These are phyloP conservation scores for Babyrousa celebensis DNA, from an alignment of 2,797 vertebrate species.

Conservation along the genomic window DNA sequence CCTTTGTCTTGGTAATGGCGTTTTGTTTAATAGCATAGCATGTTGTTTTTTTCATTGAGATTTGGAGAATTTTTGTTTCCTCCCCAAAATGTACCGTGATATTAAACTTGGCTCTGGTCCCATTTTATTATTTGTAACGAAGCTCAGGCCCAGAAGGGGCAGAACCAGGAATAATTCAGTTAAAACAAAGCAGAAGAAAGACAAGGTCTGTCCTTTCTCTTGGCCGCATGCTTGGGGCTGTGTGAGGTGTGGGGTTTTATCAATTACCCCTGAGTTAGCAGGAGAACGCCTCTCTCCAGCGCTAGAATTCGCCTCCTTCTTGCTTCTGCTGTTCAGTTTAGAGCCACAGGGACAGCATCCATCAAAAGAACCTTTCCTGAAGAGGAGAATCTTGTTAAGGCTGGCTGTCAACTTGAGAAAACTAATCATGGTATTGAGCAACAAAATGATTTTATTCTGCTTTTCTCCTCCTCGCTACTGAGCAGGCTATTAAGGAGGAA, in stretches of 20 bases:
- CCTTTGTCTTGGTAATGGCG: neutral
- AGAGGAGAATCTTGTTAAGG: conserved; percentile 81
- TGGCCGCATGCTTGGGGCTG: conserved; percentile 69
- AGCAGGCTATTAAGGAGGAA: conserved; percentile 77
- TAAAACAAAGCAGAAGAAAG: conserved; percentile 61
- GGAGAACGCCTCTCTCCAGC: conserved; percentile 20
- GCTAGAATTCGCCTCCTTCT: neutral
- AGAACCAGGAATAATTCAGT: conserved; percentile 73
- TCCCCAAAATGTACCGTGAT: conserved; percentile 18
- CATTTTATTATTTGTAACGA: conserved; percentile 52
- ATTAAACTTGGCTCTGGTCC: conserved; percentile 34
- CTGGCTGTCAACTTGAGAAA: conserved; percentile 85
- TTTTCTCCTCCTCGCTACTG: conserved; percentile 69
- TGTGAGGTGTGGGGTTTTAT: conserved; percentile 48
- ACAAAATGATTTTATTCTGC: conserved; percentile 77
- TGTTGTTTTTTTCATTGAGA: conserved; percentile 24
- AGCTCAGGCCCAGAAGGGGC: conserved; percentile 46
- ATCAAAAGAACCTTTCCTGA: conserved; percentile 80
- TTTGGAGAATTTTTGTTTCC: conserved; percentile 4
- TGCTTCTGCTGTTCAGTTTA: conserved; percentile 71
- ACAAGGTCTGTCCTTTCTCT: conserved; percentile 73
- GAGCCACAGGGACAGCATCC: conserved; percentile 79
- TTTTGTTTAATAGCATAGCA: neutral
- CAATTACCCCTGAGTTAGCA: conserved; percentile 51
- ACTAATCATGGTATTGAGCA: conserved; percentile 83